phyloP scores from a whole-genome alignment of 2,888 invertebrate species.

The Rhagonycha fulva region DNA sequence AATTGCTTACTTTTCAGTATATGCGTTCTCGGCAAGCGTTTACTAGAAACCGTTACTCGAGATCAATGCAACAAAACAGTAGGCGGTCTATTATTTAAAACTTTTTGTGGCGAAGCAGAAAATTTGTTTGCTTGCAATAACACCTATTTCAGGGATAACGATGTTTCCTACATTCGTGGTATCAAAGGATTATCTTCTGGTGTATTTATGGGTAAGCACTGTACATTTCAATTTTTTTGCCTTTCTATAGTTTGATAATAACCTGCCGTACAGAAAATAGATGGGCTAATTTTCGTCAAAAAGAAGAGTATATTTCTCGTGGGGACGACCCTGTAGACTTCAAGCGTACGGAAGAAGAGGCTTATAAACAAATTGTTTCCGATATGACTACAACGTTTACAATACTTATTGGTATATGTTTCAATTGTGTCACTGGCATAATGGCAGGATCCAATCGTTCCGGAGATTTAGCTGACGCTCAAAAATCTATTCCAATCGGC shows the following conservation, averaged over 20 bases:
- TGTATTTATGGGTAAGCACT: conserved; percentile 70
- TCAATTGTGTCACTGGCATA: conserved; percentile 98
- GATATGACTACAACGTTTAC: conserved; percentile 95
- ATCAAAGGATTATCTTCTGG: conserved; percentile 92
- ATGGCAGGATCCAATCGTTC: conserved; percentile 99
- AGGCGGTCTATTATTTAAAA: conserved; percentile 68
- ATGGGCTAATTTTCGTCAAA: conserved; percentile 61
- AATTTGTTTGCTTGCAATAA: conserved; percentile 80
- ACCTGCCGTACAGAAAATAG: conserved; percentile 63
- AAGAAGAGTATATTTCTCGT: conserved; percentile 75
- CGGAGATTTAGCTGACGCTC: conserved; percentile 97
- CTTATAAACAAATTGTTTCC: conserved; percentile 83
- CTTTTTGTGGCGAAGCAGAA: conserved; percentile 72
- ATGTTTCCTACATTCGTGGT: conserved; percentile 73
- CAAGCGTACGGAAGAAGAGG: conserved; percentile 68
- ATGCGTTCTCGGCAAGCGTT: conserved; percentile 91
- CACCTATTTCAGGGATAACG: conserved; percentile 56
- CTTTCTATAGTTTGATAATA: neutral
- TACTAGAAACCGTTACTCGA: conserved; percentile 78
- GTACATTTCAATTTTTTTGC: neutral
- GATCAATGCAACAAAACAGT: conserved; percentile 78
- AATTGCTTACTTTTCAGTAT: conserved; percentile 65
- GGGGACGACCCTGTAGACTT: conserved; percentile 75
- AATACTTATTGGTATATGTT: conserved; percentile 97
- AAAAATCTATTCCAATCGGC: conserved; percentile 96